Percentiles rank a stretch among this genome's conserved stretches.
Evolutionary conservation across 2,888 invertebrate species (phyloP).

Genomic region (Synanthedon vespiformis): DNA sequence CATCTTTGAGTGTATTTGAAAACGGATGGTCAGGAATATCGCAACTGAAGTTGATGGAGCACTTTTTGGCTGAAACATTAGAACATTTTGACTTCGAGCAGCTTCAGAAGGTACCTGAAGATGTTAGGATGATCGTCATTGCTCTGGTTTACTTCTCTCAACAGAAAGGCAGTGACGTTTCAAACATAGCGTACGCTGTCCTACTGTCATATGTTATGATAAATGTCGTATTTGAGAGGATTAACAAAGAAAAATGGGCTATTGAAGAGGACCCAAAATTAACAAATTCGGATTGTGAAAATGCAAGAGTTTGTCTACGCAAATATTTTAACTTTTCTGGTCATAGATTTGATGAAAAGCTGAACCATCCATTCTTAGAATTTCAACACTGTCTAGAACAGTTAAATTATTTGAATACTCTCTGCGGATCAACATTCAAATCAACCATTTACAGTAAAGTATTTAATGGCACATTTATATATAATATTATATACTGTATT

Average conservation of each 20-base stretch:
- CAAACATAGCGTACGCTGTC: slow-evolving; percentile 16
- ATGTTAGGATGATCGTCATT: slow-evolving; percentile 19
- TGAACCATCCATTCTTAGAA: slow-evolving; percentile 16
- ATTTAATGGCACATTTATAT: slow-evolving; percentile 25
- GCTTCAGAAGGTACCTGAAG: slow-evolving; percentile 13
- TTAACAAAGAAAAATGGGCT: neutral
- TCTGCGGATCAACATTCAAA: slow-evolving; percentile 22
- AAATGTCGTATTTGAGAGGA: slow-evolving; percentile 10
- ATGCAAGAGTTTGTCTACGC: slow-evolving; percentile 7
- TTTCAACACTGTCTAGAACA: slow-evolving; percentile 23
- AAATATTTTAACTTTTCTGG: slow-evolving; percentile 10
- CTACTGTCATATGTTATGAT: slow-evolving; percentile 22
- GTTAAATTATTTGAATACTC: slow-evolving; percentile 24
- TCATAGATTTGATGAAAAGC: slow-evolving; percentile 11
- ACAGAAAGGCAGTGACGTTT: slow-evolving; percentile 11
- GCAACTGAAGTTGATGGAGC: slow-evolving; percentile 12
- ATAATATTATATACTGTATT: slow-evolving; percentile 13
- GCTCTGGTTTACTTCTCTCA: slow-evolving; percentile 22
- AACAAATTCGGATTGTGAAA: slow-evolving; percentile 8
- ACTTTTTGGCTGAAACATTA: slow-evolving; percentile 13
- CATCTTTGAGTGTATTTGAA: slow-evolving; percentile 18
- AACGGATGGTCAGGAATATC: slow-evolving; percentile 21
- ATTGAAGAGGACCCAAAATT: neutral
- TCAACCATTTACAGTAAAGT: slow-evolving; percentile 16
- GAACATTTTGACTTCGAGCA: slow-evolving; percentile 7